A percentile compares a stretch with the other conserved stretches of the same genome.
Evolutionary conservation across 1,140 invertebrate species (phyloP).

Genomic region (Pseudomyrmex dendroicus): DNA sequence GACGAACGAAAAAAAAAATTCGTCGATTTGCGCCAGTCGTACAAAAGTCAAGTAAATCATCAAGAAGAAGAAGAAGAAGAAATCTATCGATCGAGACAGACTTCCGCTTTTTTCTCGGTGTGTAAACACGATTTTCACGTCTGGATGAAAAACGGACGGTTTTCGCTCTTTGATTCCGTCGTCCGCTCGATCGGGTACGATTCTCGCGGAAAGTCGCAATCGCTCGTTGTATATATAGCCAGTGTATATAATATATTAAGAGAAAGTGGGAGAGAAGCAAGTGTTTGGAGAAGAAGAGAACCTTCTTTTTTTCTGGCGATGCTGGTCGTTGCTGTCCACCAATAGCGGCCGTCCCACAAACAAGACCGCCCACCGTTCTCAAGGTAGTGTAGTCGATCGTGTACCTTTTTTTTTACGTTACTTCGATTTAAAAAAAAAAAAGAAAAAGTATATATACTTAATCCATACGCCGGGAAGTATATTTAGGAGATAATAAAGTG

Average conservation of each 20-base stretch:
- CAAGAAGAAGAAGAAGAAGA: not conserved
- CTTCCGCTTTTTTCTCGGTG: constrained; percentile 4
- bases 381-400: constrained; percentile 75
- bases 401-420: constrained; percentile 75
- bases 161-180: constrained; percentile 4
- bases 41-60: constrained; percentile 11
- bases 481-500: constrained; percentile 63
- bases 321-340: constrained; percentile 85
- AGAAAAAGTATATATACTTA: constrained; percentile 64
- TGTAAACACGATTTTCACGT: constrained; percentile 21
- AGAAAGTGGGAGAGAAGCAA: constrained; percentile 51
- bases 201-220: constrained; percentile 55
- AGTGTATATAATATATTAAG: constrained; percentile 71
- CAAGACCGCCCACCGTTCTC: constrained; percentile 73
- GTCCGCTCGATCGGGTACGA: constrained; percentile 30
- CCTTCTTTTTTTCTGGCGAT: constrained; percentile 82
- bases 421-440: constrained; percentile 66
- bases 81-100: constrained; percentile 25
- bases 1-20: constrained; percentile 3
- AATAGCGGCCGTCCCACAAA: constrained; percentile 82
- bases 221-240: constrained; percentile 63
- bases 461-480: constrained; percentile 54
- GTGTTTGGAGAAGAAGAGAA: constrained; percentile 47
- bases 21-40: constrained; percentile 12
- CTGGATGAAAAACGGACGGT: not conserved